Conservation (phyloP, 1,140 invertebrate genomes). For the Chlorops oryzae region DNA sequence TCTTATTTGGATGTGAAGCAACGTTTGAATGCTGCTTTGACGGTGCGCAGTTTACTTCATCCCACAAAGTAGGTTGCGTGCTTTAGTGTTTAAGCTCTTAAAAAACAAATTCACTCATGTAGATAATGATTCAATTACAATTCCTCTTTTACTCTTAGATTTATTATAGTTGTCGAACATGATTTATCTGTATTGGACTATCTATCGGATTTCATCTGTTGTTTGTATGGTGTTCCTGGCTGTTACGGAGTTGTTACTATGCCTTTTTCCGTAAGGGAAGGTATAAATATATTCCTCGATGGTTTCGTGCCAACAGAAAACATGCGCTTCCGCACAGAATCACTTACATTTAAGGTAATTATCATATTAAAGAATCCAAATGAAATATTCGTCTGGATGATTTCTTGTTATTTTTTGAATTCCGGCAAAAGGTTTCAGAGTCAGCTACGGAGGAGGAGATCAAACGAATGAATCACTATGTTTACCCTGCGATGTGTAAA, state of each 20-base stretch:
- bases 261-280: constrained; percentile 98
- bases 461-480: constrained; percentile 92
- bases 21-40: constrained; percentile 90
- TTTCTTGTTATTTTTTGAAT: background rate
- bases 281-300: constrained; percentile 99
- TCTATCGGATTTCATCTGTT: constrained; percentile 98
- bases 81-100: too few species aligned
- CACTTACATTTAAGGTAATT: constrained; percentile 88
- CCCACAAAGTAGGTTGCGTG: constrained; percentile 77
- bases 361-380: too few species aligned
- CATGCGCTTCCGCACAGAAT: constrained; percentile 94
- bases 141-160: constrained; percentile 55
- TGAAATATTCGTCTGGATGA: too few species aligned
- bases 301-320: constrained; percentile 99
- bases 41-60: constrained; percentile 84
- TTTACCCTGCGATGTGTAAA: constrained; percentile 86
- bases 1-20: constrained; percentile 99
- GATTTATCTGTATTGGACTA: constrained; percentile 99
- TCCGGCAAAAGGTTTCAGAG: constrained; percentile 66
- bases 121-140: background rate
- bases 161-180: constrained; percentile 99
- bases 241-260: constrained; percentile 99
- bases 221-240: constrained; percentile 95
- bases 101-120: too few species aligned
- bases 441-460: constrained; percentile 93